Evolutionary conservation across 2,888 invertebrate species (phyloP).

Genomic region (Drosophila limbata): DNA sequence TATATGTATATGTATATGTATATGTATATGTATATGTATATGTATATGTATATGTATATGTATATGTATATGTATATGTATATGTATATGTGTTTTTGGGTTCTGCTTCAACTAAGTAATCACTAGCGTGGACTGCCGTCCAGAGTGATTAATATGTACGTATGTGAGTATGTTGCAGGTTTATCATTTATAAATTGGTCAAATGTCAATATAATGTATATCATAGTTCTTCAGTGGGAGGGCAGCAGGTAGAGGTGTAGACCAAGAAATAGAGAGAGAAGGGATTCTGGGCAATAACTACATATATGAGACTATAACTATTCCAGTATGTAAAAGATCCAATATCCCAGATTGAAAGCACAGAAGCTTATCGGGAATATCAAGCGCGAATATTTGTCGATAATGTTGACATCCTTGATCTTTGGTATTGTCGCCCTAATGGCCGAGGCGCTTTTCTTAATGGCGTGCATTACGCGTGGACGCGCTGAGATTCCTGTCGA

Average conservation of each 20-base stretch:
- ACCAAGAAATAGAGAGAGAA: neutral
- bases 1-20: too few species aligned
- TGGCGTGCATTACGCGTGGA: slow-evolving; percentile 91
- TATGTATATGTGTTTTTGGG: neutral
- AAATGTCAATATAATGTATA: slow-evolving; percentile 46
- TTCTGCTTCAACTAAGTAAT: too few species aligned
- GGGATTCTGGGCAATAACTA: slow-evolving; percentile 19
- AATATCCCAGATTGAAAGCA: slow-evolving; percentile 97
- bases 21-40: too few species aligned
- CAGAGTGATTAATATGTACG: neutral
- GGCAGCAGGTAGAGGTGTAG: slow-evolving; percentile 41
- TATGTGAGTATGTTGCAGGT: slow-evolving; percentile 35
- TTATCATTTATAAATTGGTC: slow-evolving; percentile 57
- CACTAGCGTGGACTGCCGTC: too few species aligned
- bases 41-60: too few species aligned
- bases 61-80: neutral
- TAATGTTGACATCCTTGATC: slow-evolving; percentile 98
- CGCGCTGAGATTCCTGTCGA: slow-evolving; percentile 70
- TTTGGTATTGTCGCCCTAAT: slow-evolving; percentile 96
- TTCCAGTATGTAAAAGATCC: slow-evolving; percentile 95
- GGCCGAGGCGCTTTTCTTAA: slow-evolving; percentile 93
- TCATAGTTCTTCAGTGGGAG: slow-evolving; percentile 49
- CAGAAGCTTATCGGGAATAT: slow-evolving; percentile 98
- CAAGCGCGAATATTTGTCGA: slow-evolving; percentile 98
- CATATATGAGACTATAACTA: slow-evolving; percentile 66